Evolutionary conservation across 2,797 vertebrate species (phyloP).

Genomic region (Chiloscyllium punctatum): DNA sequence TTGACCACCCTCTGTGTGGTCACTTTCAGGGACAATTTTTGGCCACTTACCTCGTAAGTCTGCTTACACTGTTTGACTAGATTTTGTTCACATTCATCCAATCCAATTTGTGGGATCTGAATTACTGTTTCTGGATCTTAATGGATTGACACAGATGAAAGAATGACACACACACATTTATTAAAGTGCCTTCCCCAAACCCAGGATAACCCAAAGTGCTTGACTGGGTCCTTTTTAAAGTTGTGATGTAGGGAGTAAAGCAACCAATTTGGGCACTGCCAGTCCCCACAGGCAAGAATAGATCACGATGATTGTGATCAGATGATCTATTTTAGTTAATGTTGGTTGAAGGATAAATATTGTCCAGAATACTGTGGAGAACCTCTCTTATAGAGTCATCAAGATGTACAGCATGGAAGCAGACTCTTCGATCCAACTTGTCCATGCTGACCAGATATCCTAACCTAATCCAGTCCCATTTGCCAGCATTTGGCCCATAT

Average conservation of each 20-base stretch:
- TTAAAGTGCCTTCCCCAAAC: background rate
- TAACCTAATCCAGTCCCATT: too few species aligned
- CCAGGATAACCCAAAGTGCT: background rate
- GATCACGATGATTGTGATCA: background rate
- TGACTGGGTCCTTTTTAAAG: background rate
- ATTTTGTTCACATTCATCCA: background rate
- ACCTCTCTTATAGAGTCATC: background rate
- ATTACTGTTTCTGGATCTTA: background rate
- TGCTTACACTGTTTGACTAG: background rate
- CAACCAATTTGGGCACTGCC: background rate
- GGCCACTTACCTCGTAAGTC: background rate
- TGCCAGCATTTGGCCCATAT: too few species aligned
- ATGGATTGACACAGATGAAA: background rate
- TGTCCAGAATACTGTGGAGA: background rate
- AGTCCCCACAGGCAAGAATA: background rate
- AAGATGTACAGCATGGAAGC: too few species aligned
- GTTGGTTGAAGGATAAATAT: background rate
- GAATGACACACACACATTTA: background rate
- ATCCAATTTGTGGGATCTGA: background rate
- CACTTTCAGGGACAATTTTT: too few species aligned
- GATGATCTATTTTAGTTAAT: background rate
- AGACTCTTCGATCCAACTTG: too few species aligned
- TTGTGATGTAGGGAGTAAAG: background rate
- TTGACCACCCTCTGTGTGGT: too few species aligned
- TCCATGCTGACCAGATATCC: too few species aligned